Conservation (phyloP, 2,113 vertebrate genomes). For the Leptodactylus fuscus region DNA sequence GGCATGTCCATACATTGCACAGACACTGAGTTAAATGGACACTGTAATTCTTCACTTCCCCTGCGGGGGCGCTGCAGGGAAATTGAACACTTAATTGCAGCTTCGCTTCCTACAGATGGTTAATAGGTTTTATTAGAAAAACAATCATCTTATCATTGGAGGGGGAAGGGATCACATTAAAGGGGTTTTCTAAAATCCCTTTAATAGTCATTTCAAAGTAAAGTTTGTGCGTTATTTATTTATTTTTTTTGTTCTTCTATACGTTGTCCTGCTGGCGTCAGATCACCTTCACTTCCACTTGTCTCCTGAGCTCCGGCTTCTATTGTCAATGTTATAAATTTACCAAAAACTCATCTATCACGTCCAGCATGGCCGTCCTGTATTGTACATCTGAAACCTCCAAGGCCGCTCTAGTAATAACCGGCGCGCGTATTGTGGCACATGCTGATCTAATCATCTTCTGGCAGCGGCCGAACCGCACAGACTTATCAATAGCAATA, state of each 20-base stretch:
- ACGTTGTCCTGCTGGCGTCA: not conserved
- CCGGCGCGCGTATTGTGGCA: constrained; percentile 49
- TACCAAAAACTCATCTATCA: constrained; percentile 22
- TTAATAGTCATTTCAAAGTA: no score
- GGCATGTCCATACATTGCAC: no score
- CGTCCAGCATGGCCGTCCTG: not conserved
- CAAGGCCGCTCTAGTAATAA: constrained; percentile 40
- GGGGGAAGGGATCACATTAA: no score
- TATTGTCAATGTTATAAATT: constrained; percentile 37
- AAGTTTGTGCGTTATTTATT: not conserved
- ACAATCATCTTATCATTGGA: no score
- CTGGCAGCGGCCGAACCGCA: constrained; percentile 24
- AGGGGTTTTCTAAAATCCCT: no score
- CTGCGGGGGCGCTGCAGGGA: not conserved
- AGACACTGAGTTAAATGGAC: not conserved
- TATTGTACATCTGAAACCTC: not conserved
- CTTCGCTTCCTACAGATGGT: no score
- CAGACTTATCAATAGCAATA: constrained; percentile 42
- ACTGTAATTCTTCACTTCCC: not conserved
- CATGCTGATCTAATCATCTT: constrained; percentile 55
- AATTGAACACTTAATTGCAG: no score
- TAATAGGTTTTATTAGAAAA: no score
- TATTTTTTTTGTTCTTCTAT: not conserved
- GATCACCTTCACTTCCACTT: constrained; percentile 17
- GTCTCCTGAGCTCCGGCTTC: not conserved